Conservation (phyloP, 2,888 invertebrate species). For the Urechis unicinctus region DNA sequence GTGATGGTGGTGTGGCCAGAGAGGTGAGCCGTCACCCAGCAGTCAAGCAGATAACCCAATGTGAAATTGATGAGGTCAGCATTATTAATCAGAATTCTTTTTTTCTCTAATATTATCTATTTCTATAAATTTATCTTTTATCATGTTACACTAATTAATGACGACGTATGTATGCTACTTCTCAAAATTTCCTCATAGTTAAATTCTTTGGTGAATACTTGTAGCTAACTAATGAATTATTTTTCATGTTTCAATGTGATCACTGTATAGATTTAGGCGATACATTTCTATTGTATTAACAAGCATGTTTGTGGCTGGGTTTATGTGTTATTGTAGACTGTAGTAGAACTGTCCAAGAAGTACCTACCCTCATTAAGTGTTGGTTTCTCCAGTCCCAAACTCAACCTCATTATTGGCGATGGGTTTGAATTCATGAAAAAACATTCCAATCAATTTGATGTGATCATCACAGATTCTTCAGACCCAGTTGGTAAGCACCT, state of each 20-base stretch:
- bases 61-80: constrained; percentile 80
- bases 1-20: constrained; percentile 94
- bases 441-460: constrained; percentile 78
- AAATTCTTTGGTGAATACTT: no score
- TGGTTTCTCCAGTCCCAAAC: constrained; percentile 76
- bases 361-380: constrained; percentile 85
- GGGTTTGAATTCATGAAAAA: constrained; percentile 91
- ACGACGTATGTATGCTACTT: no score
- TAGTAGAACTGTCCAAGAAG: constrained; percentile 81
- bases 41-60: constrained; percentile 79
- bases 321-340: constrained; percentile 50
- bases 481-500: constrained; percentile 85
- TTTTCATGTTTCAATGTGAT: no score
- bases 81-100: no score
- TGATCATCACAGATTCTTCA: constrained; percentile 96
- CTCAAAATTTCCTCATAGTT: no score
- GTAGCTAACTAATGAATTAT: no score
- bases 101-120: neutral
- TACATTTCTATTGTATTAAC: no score
- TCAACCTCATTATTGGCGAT: constrained; percentile 79
- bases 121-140: neutral
- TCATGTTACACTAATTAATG: no score
- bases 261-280: no score
- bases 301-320: no score
- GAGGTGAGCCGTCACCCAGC: constrained; percentile 89